These are phyloP conservation scores for Antedon mediterranea DNA, from an alignment of 53 echinoderm and acorn worm genomes.

Conservation along the genomic window DNA sequence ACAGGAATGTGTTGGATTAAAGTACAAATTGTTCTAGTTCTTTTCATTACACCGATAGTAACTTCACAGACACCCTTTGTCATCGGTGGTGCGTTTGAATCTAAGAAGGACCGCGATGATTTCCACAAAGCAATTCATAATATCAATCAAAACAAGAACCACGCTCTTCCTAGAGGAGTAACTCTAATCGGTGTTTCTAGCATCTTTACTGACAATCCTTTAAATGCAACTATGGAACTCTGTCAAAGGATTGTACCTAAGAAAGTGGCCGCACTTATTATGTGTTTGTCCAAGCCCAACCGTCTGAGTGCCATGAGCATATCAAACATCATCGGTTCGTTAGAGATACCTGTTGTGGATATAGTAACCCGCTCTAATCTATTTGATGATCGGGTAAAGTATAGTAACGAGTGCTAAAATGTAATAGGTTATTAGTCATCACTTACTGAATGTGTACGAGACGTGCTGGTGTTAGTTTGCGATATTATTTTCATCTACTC, in stretches of 20 bases:
- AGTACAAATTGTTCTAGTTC: neutral
- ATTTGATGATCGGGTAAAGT: neutral
- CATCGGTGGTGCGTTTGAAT: slow-evolving; percentile 34
- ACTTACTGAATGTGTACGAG: no score
- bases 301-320: neutral
- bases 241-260: slow-evolving; percentile 35
- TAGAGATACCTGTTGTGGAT: neutral
- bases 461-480: no score
- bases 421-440: no score
- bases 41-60: neutral
- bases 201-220: slow-evolving; percentile 32
- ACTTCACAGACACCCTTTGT: neutral
- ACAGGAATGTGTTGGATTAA: neutral
- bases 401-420: no score
- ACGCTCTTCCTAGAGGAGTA: slow-evolving; percentile 18
- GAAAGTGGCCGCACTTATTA: slow-evolving; percentile 4
- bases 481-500: no score
- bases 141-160: slow-evolving; percentile 27
- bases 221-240: slow-evolving; percentile 25
- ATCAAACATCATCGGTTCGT: neutral
- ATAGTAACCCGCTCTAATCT: neutral
- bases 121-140: slow-evolving; percentile 19
- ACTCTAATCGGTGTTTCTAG: slow-evolving; percentile 23
- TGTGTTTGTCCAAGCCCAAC: neutral
- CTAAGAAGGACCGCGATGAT: slow-evolving; percentile 6